A percentile compares a stretch with the other conserved stretches of the same genome.
These are phyloP conservation scores for Hoplodrina blanda DNA, from an alignment of 2,888 invertebrate species.

Conservation along the genomic window DNA sequence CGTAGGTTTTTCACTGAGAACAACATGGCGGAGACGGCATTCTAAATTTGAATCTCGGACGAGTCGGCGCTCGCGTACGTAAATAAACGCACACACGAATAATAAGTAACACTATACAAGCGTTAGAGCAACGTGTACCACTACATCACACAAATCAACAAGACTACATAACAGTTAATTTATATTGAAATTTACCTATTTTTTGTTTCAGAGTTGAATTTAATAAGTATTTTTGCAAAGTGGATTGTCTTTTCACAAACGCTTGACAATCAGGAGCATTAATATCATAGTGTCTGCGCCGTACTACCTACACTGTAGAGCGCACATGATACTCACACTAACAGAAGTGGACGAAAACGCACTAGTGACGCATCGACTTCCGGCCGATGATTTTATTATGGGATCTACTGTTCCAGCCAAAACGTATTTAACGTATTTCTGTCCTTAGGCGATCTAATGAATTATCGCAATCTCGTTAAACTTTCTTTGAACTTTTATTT, in stretches of 20 bases:
- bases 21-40: constrained; percentile 90
- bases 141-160: constrained; percentile 71
- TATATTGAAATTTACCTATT: constrained; percentile 44
- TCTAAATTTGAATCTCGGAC: constrained; percentile 91
- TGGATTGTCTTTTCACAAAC: constrained; percentile 46
- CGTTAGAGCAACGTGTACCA: constrained; percentile 78
- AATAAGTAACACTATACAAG: constrained; percentile 89
- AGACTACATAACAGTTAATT: constrained; percentile 67
- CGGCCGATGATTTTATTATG: constrained; percentile 88
- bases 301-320: constrained; percentile 69
- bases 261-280: constrained; percentile 66
- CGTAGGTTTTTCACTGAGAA: constrained; percentile 89
- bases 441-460: constrained; percentile 59
- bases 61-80: constrained; percentile 91
- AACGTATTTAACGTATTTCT: constrained; percentile 67
- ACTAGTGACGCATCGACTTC: constrained; percentile 89
- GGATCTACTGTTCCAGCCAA: constrained; percentile 82
- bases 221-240: constrained; percentile 16
- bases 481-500: constrained; percentile 62
- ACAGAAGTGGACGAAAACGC: constrained; percentile 85
- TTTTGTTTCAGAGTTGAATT: constrained; percentile 51
- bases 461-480: constrained; percentile 56
- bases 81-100: constrained; percentile 90
- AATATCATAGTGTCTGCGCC: constrained; percentile 70
- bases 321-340: constrained; percentile 81